Conservation (phyloP, 1,140 invertebrate genomes). For the Drosophila mojavensis region DNA sequence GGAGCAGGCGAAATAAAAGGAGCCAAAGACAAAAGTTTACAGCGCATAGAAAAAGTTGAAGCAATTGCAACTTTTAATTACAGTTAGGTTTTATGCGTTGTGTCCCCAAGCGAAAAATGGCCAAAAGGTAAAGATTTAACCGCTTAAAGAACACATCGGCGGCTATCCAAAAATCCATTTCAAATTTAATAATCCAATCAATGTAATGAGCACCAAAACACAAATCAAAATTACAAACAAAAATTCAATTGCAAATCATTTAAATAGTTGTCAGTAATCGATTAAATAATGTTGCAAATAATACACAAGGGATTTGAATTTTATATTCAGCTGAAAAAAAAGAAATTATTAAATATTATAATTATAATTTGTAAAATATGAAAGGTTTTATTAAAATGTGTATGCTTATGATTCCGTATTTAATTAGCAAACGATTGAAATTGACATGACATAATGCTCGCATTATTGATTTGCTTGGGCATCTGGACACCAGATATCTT, state of each 20-base stretch:
- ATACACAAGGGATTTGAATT: not conserved
- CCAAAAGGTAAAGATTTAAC: conserved; percentile 41
- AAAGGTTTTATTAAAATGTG: not conserved
- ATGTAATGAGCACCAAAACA: too few species aligned
- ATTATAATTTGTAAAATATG: not conserved
- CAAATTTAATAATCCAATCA: not conserved
- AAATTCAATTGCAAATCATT: not conserved
- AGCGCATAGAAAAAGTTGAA: conserved; percentile 67
- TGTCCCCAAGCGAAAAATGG: conserved; percentile 19
- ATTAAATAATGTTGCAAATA: not conserved
- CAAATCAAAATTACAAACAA: not conserved
- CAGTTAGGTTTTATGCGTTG: conserved; percentile 56
- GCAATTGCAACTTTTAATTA: conserved; percentile 71
- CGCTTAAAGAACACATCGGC: conserved; percentile 10
- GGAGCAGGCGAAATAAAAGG: conserved; percentile 36
- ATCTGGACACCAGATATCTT: conserved; percentile 9
- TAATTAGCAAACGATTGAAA: conserved; percentile 4
- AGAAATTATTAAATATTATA: not conserved
- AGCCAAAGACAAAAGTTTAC: conserved; percentile 71
- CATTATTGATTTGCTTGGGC: conserved; percentile 15
- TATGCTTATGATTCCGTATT: not conserved
- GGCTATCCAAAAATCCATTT: not conserved
- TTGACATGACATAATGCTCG: not conserved
- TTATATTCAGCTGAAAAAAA: not conserved
- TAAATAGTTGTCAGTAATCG: not conserved